Base-by-base conservation (phyloP, 2,888 invertebrate species). In the Galerucella calmariensis region DNA sequence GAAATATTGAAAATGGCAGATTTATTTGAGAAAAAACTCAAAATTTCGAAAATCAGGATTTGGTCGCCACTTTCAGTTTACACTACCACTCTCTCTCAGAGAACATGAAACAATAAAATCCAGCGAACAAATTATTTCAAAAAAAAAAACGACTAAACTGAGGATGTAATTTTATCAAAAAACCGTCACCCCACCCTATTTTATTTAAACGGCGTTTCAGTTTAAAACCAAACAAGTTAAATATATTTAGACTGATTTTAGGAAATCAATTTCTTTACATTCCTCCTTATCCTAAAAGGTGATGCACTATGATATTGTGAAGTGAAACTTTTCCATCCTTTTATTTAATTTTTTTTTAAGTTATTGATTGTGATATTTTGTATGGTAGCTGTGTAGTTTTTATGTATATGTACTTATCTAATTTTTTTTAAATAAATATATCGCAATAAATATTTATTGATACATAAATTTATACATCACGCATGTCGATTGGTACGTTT, bases 291-390 rank as follows among this genome's bases (percentile, higher is more conserved):
- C 51, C 62, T 53, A 41, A 69, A 63, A 61, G 59, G 78, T 78
- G 76, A 78, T 77, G 78, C 71, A 72, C 75, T 69, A 74, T 77
- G 78, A 78, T 78, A 78, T 78, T 78, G 73, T 77, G 65, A 67
- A 69, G 61, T 75, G 70, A 77, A 74, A 74, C 66, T 71, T 74
- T 72, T 74, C 69, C 70, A 72, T 74, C 73, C 56, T 76, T 72
- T 70, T 73, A 53, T 66, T 67, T 58, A 58, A 58, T 58, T 66
- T 70, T 62, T 75, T 75, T 75, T 56, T 56, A 72, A 72, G 67
- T 75, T 75, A 74, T 73, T 76, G 65, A 75, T 75, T 78, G 78
- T 78, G 78, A 78, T 78, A 77, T 77, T 78, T 78, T 78, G 72
- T 67, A 72, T 69, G 72, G 74, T 75, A 77, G 74, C 73, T 77